phyloP scores from a whole-genome alignment of 1,140 invertebrate species.

The Lithobius niger region DNA sequence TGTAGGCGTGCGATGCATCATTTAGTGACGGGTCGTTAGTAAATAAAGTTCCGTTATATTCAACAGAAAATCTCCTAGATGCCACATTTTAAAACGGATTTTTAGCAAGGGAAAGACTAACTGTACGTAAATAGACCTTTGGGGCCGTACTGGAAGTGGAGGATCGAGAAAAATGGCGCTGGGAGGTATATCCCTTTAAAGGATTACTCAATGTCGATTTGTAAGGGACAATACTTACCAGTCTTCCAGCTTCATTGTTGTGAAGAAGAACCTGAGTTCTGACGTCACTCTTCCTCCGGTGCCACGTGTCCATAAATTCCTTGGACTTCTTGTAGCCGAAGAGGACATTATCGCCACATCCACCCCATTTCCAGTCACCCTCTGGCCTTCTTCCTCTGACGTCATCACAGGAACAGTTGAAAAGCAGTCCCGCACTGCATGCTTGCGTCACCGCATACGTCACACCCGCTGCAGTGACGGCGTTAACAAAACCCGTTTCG shows the following conservation, averaged over 20 bases:
- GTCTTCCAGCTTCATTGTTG: constrained; percentile 77
- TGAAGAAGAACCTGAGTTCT: constrained; percentile 76
- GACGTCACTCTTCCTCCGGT: constrained; percentile 52
- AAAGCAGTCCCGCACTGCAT: constrained; percentile 69
- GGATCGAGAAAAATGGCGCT: too few relatives aligned
- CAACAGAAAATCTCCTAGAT: too few relatives aligned
- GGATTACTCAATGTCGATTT: too few relatives aligned
- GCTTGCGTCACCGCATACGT: constrained; percentile 76
- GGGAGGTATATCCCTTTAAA: too few relatives aligned
- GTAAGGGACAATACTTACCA: too few relatives aligned
- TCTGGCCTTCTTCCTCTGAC: constrained; percentile 24
- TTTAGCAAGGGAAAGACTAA: too few relatives aligned
- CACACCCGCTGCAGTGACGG: constrained; percentile 82
- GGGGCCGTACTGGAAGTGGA: too few relatives aligned
- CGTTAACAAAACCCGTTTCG: constrained; percentile 85
- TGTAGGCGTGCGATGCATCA: too few relatives aligned
- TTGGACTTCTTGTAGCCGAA: constrained; percentile 75
- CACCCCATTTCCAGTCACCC: constrained; percentile 80
- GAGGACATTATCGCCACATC: constrained; percentile 83
- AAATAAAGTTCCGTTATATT: too few relatives aligned
- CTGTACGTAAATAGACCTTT: too few relatives aligned
- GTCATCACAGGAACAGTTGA: constrained; percentile 74
- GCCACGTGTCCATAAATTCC: constrained; percentile 74
- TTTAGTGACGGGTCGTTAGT: too few relatives aligned
- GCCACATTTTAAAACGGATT: too few relatives aligned